phyloP scores from a whole-genome alignment of 37 sponge, comb jelly and placozoan genomes.

The Spongilla lacustris region DNA sequence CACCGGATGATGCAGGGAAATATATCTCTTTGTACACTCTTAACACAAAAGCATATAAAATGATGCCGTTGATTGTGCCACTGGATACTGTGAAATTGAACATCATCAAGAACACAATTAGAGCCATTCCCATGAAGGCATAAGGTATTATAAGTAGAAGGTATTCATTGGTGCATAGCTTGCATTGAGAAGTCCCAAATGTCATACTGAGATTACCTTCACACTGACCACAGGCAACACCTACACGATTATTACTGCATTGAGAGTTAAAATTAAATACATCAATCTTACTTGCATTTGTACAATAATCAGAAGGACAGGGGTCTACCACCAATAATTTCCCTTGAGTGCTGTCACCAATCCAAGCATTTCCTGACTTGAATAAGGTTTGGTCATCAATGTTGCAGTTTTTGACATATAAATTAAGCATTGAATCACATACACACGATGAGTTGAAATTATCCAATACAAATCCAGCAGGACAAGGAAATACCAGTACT shows the following conservation, averaged over 20 bases:
- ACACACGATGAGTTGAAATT: too few relatives aligned
- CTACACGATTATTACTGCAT: slow-evolving; percentile 21
- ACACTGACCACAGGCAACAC: slow-evolving; percentile 47
- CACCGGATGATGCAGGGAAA: background rate
- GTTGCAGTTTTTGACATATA: too few relatives aligned
- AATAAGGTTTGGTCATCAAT: too few relatives aligned
- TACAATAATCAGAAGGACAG: slow-evolving; percentile 29
- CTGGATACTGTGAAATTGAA: slow-evolving; percentile 35
- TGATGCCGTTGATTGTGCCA: slow-evolving; percentile 42
- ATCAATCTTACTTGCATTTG: background rate
- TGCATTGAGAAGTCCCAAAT: slow-evolving; percentile 27
- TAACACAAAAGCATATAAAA: slow-evolving; percentile 46
- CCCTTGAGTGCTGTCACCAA: too few relatives aligned
- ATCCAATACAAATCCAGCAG: too few relatives aligned
- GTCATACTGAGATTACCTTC: slow-evolving; percentile 6
- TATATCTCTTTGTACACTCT: background rate
- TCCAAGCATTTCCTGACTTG: too few relatives aligned
- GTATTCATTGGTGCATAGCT: slow-evolving; percentile 25
- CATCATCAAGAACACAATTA: slow-evolving; percentile 15
- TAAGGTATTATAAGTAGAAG: slow-evolving; percentile 16
- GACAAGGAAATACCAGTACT: too few relatives aligned
- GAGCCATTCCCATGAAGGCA: slow-evolving; percentile 6
- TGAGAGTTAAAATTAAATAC: slow-evolving; percentile 2
- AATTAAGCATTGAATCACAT: too few relatives aligned
- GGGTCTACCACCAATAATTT: too few relatives aligned